Evolutionary conservation across 2,113 vertebrate genomes (phyloP).

Genomic region (Ageneiosus marmoratus): DNA sequence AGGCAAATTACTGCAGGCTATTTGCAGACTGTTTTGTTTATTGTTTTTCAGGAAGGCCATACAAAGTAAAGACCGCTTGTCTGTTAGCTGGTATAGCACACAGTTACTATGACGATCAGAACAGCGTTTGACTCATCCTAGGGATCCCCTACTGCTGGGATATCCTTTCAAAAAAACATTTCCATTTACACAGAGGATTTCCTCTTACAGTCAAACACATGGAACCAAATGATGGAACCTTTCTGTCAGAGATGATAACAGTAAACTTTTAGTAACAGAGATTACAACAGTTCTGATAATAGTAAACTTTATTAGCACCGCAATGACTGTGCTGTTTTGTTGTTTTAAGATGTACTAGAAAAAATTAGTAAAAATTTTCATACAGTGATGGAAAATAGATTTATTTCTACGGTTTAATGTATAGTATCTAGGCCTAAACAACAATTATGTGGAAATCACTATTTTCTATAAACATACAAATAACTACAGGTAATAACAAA

Average conservation of each 20-base stretch:
- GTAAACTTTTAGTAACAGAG: background rate
- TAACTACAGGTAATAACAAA: background rate
- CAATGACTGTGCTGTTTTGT: background rate
- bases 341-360: background rate
- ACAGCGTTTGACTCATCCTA: background rate
- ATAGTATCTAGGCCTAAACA: background rate
- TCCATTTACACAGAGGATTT: background rate
- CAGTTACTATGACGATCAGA: slow-evolving; percentile 1
- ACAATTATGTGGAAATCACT: background rate
- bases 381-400: too few species aligned
- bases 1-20: slow-evolving; percentile 10
- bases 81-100: background rate
- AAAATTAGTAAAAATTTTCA: background rate
- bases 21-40: slow-evolving; percentile 12
- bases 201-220: slow-evolving; percentile 4
- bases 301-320: background rate
- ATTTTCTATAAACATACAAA: background rate
- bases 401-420: background rate
- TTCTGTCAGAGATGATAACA: background rate
- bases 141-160: slow-evolving; percentile 15
- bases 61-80: background rate
- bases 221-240: background rate
- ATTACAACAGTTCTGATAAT: background rate
- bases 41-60: slow-evolving; percentile 9
- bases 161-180: slow-evolving; percentile 9